phyloP scores from a whole-genome alignment of 2,888 invertebrate genomes.

The Stictocephala bisonia region DNA sequence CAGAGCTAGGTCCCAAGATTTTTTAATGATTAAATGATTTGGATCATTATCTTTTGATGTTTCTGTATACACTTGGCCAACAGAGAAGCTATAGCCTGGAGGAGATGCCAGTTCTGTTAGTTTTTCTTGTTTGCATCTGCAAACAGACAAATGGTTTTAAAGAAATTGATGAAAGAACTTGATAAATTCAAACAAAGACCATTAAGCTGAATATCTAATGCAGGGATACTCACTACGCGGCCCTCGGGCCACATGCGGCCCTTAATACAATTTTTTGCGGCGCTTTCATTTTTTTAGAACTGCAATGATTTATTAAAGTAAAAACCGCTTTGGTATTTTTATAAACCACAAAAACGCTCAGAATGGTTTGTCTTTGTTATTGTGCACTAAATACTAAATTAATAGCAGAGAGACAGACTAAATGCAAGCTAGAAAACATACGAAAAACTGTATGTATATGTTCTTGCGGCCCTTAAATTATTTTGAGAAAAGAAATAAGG shows the following conservation, averaged over 20 bases:
- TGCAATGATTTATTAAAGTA: too few species aligned
- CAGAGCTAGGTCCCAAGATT: conserved; percentile 96
- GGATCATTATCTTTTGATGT: conserved; percentile 85
- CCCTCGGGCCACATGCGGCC: too few species aligned
- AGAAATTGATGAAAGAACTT: conserved; percentile 50
- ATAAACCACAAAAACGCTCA: too few species aligned
- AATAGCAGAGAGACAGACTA: too few species aligned
- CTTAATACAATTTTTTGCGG: neutral
- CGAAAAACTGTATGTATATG: too few species aligned
- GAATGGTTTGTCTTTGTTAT: too few species aligned
- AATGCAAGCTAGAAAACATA: too few species aligned
- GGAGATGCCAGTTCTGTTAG: conserved; percentile 69
- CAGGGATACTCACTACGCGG: neutral
- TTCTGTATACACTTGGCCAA: conserved; percentile 79
- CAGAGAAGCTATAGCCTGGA: conserved; percentile 84
- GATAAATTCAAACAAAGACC: neutral
- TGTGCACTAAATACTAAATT: too few species aligned
- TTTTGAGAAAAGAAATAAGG: too few species aligned
- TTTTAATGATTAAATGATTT: conserved; percentile 88
- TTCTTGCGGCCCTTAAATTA: too few species aligned
- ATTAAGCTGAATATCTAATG: neutral
- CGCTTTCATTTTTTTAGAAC: too few species aligned
- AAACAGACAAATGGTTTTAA: conserved; percentile 33
- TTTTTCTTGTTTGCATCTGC: conserved; percentile 59
- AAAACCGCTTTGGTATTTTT: too few species aligned